Evolutionary conservation across 2,113 vertebrate species (phyloP).

Genomic region (Zosterops japonicus): DNA sequence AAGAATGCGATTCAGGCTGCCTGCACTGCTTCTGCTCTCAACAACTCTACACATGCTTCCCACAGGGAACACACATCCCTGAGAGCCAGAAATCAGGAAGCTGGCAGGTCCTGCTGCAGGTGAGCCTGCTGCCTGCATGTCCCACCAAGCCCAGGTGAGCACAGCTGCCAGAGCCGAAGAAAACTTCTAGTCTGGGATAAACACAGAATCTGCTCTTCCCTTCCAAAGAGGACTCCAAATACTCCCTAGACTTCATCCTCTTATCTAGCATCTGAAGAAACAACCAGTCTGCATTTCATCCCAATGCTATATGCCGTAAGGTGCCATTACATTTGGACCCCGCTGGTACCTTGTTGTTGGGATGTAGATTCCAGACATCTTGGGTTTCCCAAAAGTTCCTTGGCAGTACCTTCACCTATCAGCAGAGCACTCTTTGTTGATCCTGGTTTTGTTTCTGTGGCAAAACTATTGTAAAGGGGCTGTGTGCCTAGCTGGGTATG

Average conservation of each 20-base stretch:
- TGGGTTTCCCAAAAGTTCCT: background rate
- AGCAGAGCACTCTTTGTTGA: background rate
- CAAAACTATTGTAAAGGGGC: background rate
- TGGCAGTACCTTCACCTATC: background rate
- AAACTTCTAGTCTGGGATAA: background rate
- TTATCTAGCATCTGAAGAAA: background rate
- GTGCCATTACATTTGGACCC: background rate
- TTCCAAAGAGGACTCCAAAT: background rate
- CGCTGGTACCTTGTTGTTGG: rapidly evolving
- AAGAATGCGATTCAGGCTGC: slow-evolving; percentile 14
- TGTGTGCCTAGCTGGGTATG: background rate
- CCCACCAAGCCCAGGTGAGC: background rate
- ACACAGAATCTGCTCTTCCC: background rate
- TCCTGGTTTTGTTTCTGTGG: background rate
- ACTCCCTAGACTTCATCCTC: background rate
- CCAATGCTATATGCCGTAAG: background rate
- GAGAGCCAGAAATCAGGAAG: background rate
- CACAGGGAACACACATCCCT: background rate
- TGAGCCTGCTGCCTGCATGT: background rate
- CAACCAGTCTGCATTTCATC: background rate
- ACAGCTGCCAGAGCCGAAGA: background rate
- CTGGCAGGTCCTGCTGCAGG: background rate
- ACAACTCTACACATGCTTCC: background rate
- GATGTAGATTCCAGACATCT: background rate
- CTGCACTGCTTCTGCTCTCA: background rate